Evolutionary conservation across 2,888 invertebrate species (phyloP).

Genomic region (Caenorhabditis macrosperma): DNA sequence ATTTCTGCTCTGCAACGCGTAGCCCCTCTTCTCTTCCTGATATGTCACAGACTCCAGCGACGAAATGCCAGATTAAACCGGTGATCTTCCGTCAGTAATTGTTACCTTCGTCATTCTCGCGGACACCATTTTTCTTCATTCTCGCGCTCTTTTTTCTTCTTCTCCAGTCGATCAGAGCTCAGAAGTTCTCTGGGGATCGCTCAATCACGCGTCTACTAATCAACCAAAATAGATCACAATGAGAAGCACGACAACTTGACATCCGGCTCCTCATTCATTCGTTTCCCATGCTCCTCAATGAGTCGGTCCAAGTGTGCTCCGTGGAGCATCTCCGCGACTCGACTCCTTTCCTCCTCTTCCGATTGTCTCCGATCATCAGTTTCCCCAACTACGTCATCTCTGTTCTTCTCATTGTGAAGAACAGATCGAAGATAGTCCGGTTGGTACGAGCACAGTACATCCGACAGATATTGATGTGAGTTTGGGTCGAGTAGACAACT

Average conservation of each 20-base stretch:
- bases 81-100: constrained; percentile 6
- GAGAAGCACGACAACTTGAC: not conserved
- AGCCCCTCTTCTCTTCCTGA: not conserved
- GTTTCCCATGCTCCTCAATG: not conserved
- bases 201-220: not conserved
- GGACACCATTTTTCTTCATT: not conserved
- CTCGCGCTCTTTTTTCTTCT: not conserved
- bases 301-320: not conserved
- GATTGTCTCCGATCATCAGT: constrained; percentile 11
- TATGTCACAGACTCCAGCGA: not conserved
- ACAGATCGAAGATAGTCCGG: not conserved
- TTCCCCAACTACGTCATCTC: constrained; percentile 8
- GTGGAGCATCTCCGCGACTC: constrained; percentile 15
- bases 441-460: not conserved
- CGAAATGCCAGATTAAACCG: not conserved
- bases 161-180: not conserved
- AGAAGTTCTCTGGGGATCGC: not conserved
- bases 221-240: not conserved
- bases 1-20: too few species aligned
- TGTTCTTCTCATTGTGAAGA: not conserved
- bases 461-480: not conserved
- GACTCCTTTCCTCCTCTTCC: constrained; percentile 2
- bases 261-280: not conserved
- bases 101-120: not conserved
- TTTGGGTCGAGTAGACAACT: not conserved